A percentile compares a stretch with the other conserved stretches of the same genome.
Evolutionary conservation across 2,797 vertebrate genomes (phyloP).

Genomic region (Eospalax fontanierii): DNA sequence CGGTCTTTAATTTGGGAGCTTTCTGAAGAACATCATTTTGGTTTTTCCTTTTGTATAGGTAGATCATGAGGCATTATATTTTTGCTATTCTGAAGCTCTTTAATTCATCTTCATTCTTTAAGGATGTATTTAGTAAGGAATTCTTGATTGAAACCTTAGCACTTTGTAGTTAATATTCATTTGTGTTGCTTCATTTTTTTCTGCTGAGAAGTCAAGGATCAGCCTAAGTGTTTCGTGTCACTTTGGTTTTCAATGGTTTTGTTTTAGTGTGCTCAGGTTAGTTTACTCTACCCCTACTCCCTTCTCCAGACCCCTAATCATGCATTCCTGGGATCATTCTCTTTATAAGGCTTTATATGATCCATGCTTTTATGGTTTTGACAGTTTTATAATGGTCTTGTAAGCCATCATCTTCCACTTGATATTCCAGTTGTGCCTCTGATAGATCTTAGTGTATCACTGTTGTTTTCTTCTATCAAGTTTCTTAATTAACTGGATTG

Average conservation of each 20-base stretch:
- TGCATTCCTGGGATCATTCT: background rate
- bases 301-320: background rate
- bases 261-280: background rate
- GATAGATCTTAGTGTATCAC: too few relatives aligned
- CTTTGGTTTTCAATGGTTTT: constrained; percentile 40
- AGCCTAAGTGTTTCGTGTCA: background rate
- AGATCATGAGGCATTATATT: background rate
- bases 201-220: background rate
- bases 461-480: background rate
- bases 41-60: constrained; percentile 20
- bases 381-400: too few relatives aligned
- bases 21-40: background rate
- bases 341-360: background rate
- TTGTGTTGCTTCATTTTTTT: constrained; percentile 47
- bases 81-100: constrained; percentile 51
- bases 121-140: background rate
- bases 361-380: too few relatives aligned
- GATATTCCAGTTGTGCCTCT: constrained; percentile 8
- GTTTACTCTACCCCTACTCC: background rate
- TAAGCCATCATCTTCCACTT: too few relatives aligned
- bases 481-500: background rate
- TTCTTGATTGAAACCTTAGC: constrained; percentile 46
- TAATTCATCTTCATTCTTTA: constrained; percentile 44
- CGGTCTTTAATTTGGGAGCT: background rate
- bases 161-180: background rate